These are phyloP conservation scores for Acronicta leporina DNA, from an alignment of 2,888 invertebrate species.

Conservation along the genomic window DNA sequence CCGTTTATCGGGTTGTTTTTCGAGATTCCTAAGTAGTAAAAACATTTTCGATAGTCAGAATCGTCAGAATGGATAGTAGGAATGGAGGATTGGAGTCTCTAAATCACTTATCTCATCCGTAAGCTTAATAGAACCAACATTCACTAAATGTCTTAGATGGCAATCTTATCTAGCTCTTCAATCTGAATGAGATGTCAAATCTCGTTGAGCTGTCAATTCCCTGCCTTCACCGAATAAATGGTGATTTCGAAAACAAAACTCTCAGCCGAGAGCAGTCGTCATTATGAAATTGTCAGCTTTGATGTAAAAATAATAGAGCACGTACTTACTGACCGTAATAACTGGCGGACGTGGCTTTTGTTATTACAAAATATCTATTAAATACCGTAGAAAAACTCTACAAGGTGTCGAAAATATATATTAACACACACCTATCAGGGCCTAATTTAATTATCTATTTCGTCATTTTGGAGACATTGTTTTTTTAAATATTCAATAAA, in stretches of 20 bases:
- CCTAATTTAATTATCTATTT: slow-evolving; percentile 1
- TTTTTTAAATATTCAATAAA: neutral
- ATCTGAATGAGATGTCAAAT: slow-evolving; percentile 1
- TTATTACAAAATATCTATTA: slow-evolving; percentile 61
- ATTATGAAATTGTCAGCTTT: slow-evolving; percentile 73
- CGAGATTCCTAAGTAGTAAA: too few species aligned
- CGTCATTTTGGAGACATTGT: slow-evolving; percentile 1
- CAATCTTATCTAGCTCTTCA: neutral
- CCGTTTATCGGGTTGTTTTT: too few species aligned
- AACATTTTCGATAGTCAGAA: too few species aligned
- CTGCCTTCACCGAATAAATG: slow-evolving; percentile 4
- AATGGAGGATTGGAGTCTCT: neutral
- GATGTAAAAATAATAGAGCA: slow-evolving; percentile 78
- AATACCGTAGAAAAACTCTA: slow-evolving; percentile 34
- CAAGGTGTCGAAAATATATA: slow-evolving; percentile 23
- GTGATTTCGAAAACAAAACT: slow-evolving; percentile 27
- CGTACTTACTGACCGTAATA: slow-evolving; percentile 69
- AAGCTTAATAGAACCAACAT: neutral
- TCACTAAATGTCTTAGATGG: neutral
- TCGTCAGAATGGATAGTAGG: too few species aligned
- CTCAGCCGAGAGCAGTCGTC: slow-evolving; percentile 63
- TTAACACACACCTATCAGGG: slow-evolving; percentile 16
- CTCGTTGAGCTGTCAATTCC: neutral
- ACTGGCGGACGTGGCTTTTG: slow-evolving; percentile 62
- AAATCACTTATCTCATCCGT: neutral